Evolutionary conservation across 2,888 invertebrate species (phyloP), one percentile per base, ranked within the genome.

Genomic region (Caenorhabditis sp.): DNA sequence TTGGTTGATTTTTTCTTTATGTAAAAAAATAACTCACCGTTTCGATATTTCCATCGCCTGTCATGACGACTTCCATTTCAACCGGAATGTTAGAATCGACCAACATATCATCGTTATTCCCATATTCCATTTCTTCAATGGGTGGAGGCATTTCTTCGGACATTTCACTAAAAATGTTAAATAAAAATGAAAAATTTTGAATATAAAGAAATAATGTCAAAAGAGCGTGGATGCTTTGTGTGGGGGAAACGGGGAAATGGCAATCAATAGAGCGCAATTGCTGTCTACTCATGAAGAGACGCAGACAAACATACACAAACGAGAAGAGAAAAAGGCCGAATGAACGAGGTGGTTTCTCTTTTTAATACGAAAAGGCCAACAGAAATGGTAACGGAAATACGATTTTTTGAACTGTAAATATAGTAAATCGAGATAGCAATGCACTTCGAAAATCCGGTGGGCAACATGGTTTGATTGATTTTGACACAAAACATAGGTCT

Each of bases 11-110:
- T n/a, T n/a, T n/a, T n/a, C n/a, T n/a, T n/a, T n/a, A n/a, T n/a
- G n/a, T n/a, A n/a, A n/a, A n/a, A n/a, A n/a, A n/a, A 10, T 31
- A 8, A n/a, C 1, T 21, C 60, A 63, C 31, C 23, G 54, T 31
- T 49, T 59, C 62, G 2, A 66, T 23, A 19, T 59, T 55, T 50
- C 73, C 73, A 55, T 73, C 73, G 1, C 65, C 73, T 1, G 58
- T 37, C 73, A 73, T 73, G 1, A 73, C 66, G 12, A 68, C 73
- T 68, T 73, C 73, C n/a, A 62, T 73, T 21, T 61, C 68, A 10
- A 58, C 68, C 1, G 73, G 58, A 58, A 68, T 62, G 36, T 65
- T 62, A 1, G 73, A 26, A 53, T 73, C 68, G 14, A 60, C 66
- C 14, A 50, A 66, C 57, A 53, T 17, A 1, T 43, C 24, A 23